These are phyloP conservation scores for Pterocles burchelli DNA, from an alignment of 2,113 vertebrate species.

Conservation along the genomic window DNA sequence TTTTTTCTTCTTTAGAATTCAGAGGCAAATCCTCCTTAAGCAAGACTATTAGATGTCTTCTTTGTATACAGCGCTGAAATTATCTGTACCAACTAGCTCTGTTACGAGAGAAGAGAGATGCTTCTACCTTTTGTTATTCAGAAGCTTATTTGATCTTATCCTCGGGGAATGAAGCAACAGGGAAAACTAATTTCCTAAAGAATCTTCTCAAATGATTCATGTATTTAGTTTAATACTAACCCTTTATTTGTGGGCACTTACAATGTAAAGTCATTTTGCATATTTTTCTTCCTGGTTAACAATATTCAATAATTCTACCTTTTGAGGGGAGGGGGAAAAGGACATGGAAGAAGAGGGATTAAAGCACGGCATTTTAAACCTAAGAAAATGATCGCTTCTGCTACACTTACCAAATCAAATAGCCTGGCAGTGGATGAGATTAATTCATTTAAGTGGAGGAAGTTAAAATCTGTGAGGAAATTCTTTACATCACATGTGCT, in stretches of 20 bases:
- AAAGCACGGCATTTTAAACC: not conserved
- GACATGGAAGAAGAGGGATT: not conserved
- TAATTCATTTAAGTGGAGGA: not conserved
- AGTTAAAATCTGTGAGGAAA: not conserved
- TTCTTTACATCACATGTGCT: not conserved
- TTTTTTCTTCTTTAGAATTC: not conserved
- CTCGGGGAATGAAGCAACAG: conserved; percentile 23
- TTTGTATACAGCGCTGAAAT: not conserved
- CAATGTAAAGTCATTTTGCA: not conserved
- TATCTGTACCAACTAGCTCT: not conserved
- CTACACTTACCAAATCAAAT: not conserved
- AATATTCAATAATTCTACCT: not conserved
- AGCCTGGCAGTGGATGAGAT: not conserved
- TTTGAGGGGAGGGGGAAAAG: not conserved
- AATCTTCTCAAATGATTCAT: not conserved
- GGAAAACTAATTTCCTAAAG: conserved; percentile 28
- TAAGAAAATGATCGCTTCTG: not conserved
- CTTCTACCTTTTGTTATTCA: not conserved
- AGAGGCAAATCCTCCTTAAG: conserved; percentile 11
- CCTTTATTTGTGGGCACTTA: not conserved
- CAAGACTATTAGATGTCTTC: not conserved
- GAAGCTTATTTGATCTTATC: conserved; percentile 44
- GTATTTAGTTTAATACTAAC: not conserved
- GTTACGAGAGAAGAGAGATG: not conserved
- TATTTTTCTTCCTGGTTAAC: not conserved